These are phyloP conservation scores for Callimorpha dominula DNA, from an alignment of 2,888 invertebrate species.

Conservation along the genomic window DNA sequence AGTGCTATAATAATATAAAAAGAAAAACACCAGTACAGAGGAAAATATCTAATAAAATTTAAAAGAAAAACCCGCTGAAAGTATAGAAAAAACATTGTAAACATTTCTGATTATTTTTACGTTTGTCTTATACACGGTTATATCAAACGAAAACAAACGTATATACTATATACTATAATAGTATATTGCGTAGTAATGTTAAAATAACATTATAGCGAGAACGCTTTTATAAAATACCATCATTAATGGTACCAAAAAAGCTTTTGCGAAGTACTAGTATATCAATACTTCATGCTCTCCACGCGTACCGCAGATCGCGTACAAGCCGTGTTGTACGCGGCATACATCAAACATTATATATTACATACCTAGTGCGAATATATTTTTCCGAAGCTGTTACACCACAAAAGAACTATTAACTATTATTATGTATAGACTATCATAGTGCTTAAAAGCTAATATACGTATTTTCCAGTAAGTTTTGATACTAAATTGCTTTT, in stretches of 20 bases:
- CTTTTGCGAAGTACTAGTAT: neutral
- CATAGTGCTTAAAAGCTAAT: neutral
- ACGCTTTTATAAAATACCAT: neutral
- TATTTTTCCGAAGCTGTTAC: constrained; percentile 1
- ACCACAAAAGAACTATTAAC: neutral
- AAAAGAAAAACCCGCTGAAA: no score
- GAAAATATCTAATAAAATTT: no score
- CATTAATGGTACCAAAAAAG: neutral
- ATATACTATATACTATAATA: neutral
- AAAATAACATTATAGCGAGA: neutral
- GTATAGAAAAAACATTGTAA: no score
- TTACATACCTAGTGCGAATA: neutral
- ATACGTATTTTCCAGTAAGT: neutral
- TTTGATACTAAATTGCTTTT: neutral
- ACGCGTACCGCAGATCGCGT: neutral
- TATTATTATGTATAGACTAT: neutral
- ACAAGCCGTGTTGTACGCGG: neutral
- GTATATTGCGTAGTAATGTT: neutral
- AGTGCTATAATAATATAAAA: no score
- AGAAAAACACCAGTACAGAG: no score
- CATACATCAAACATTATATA: constrained; percentile 9
- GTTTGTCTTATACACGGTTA: no score
- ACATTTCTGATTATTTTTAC: no score
- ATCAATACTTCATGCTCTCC: neutral
- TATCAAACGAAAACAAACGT: no score